Conservation (phyloP, 2,113 vertebrate species). For the Picathartes gymnocephalus region DNA sequence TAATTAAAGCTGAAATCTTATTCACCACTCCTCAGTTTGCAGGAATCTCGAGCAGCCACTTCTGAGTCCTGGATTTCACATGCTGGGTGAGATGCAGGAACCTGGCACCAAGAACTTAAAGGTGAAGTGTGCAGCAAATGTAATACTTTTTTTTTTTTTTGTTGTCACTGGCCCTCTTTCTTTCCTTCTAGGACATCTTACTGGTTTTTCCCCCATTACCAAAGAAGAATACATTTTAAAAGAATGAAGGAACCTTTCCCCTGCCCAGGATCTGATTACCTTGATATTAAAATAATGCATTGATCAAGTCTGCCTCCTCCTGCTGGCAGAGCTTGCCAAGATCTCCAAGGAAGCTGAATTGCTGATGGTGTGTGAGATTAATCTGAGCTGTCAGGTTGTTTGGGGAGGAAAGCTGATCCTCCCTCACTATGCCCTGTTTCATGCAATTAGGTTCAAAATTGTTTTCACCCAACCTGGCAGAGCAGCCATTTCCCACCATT, state of each 20-base stretch:
- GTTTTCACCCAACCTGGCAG: not conserved
- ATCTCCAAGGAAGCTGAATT: not conserved
- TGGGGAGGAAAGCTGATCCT: not conserved
- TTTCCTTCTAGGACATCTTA: not conserved
- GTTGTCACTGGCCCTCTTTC: not conserved
- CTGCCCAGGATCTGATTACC: not conserved
- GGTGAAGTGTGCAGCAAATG: not conserved
- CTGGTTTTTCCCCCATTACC: not conserved
- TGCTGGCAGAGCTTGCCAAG: not conserved
- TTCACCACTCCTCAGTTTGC: not conserved
- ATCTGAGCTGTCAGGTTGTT: not conserved
- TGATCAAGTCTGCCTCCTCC: not conserved
- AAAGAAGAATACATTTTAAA: not conserved
- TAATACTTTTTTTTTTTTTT: not conserved
- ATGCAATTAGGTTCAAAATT: not conserved
- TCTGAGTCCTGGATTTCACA: not conserved
- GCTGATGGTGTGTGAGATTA: not conserved
- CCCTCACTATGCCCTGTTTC: not conserved
- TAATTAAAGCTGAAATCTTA: slow-evolving; percentile 34
- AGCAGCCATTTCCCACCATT: not conserved
- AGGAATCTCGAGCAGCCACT: not conserved
- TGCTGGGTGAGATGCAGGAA: not conserved
- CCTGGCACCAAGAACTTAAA: not conserved
- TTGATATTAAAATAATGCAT: not conserved
- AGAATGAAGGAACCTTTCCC: not conserved